Evolutionary conservation across 1,140 invertebrate species (phyloP).

Genomic region (Planococcus citri): DNA sequence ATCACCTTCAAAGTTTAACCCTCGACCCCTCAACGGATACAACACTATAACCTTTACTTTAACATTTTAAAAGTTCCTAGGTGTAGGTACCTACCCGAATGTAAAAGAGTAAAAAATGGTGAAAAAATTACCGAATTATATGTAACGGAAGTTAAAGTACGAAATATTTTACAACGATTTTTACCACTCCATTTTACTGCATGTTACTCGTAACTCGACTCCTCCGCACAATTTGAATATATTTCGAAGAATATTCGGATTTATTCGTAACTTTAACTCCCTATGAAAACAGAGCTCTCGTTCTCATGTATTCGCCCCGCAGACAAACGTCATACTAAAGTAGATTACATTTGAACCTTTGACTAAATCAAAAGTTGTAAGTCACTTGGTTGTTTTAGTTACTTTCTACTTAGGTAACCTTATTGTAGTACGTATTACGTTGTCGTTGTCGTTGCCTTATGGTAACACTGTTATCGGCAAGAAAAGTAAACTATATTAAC

Average conservation of each 20-base stretch:
- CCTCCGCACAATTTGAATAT: background rate
- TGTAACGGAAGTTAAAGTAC: background rate
- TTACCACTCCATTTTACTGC: background rate
- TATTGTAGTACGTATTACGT: too few species aligned
- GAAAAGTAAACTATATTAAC: constrained; percentile 8
- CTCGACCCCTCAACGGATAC: too few species aligned
- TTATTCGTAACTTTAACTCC: background rate
- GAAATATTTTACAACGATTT: background rate
- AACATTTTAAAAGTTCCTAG: too few species aligned
- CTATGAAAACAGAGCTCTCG: background rate
- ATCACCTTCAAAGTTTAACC: too few species aligned
- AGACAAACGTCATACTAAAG: background rate
- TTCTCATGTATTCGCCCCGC: background rate
- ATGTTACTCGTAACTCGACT: background rate
- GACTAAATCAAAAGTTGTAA: constrained; percentile 4
- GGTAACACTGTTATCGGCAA: background rate
- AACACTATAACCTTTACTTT: too few species aligned
- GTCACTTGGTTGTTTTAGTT: constrained; percentile 2
- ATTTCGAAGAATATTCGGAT: constrained; percentile 7
- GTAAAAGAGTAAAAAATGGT: background rate
- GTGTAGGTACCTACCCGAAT: too few species aligned
- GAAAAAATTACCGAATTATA: background rate
- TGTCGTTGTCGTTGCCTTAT: background rate
- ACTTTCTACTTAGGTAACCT: too few species aligned
- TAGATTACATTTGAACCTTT: constrained; percentile 3